Conservation (phyloP, 2,113 vertebrate genomes). For the Coregonus clupeaformis region DNA sequence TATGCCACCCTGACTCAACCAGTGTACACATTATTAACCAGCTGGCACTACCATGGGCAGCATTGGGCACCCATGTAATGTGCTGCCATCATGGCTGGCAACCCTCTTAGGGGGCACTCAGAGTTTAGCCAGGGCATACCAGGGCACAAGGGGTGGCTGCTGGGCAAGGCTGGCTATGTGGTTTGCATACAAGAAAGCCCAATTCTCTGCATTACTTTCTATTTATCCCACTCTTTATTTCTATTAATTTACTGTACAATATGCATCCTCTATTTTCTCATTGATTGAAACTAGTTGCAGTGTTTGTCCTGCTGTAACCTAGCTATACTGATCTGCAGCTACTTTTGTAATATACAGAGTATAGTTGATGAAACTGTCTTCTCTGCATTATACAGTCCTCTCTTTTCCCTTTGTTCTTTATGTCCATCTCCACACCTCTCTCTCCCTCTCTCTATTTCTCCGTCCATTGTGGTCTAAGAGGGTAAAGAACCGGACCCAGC, state of each 20-base stretch:
- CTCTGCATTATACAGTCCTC: too few relatives aligned
- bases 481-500: too few relatives aligned
- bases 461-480: not conserved
- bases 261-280: too few relatives aligned
- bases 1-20: not conserved
- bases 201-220: not conserved
- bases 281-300: too few relatives aligned
- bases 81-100: not conserved
- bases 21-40: not conserved
- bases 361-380: too few relatives aligned
- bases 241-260: too few relatives aligned
- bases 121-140: slow-evolving; percentile 44
- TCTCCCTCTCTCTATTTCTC: not conserved
- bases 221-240: not conserved
- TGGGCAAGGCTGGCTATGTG: too few relatives aligned
- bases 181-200: too few relatives aligned
- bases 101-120: slow-evolving; percentile 35
- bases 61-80: not conserved
- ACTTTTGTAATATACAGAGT: too few relatives aligned
- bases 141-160: too few relatives aligned
- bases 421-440: not conserved
- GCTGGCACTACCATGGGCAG: not conserved
- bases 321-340: too few relatives aligned
- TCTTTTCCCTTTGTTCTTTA: not conserved
- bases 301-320: too few relatives aligned